Conservation (phyloP, 2,113 vertebrate species). For the Clarias magur region DNA sequence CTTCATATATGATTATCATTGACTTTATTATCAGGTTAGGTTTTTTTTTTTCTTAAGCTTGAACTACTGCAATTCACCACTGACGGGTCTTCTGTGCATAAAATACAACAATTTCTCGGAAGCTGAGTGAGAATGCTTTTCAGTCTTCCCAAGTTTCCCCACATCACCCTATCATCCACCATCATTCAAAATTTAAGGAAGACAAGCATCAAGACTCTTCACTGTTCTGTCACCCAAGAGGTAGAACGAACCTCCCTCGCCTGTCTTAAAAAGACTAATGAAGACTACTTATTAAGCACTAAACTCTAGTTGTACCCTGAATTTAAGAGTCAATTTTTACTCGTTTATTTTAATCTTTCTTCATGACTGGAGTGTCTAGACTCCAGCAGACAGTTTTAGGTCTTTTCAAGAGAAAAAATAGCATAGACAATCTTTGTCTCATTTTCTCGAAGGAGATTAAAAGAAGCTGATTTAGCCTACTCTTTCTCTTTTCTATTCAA, state of each 20-base stretch:
- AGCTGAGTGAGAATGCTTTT: not conserved
- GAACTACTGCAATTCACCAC: not conserved
- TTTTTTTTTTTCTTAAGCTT: not conserved
- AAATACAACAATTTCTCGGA: not conserved
- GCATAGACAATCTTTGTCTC: not conserved
- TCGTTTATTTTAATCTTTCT: not conserved
- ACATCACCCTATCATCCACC: not conserved
- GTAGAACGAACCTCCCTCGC: not conserved
- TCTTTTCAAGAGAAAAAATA: conserved; percentile 2
- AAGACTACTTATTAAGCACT: not conserved
- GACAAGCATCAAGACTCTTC: not conserved
- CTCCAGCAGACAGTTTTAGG: not conserved
- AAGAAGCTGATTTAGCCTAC: not conserved
- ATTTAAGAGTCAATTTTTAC: not conserved
- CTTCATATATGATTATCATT: not conserved
- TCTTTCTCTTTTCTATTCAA: not conserved
- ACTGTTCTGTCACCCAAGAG: too few species aligned
- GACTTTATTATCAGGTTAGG: not conserved
- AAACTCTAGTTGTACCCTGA: not conserved
- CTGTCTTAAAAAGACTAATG: not conserved
- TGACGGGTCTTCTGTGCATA: not conserved
- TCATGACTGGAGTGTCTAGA: not conserved
- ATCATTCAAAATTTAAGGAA: not conserved
- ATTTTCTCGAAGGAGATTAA: conserved; percentile 5
- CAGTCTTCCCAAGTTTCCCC: not conserved